These are phyloP conservation scores for Herpetotheres cachinnans DNA, from an alignment of 2,113 vertebrate species.

Conservation along the genomic window DNA sequence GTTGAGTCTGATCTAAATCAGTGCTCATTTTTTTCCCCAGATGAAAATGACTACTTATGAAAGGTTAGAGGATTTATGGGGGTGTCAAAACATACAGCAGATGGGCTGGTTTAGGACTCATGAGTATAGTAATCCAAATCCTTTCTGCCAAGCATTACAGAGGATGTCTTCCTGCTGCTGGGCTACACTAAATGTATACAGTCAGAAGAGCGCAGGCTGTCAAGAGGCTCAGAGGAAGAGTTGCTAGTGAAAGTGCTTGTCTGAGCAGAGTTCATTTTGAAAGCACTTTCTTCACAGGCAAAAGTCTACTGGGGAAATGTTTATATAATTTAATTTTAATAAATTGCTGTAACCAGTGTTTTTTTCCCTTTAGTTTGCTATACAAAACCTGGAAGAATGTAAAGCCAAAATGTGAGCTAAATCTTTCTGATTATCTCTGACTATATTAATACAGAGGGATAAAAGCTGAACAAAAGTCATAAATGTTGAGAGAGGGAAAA, in stretches of 20 bases:
- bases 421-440: neutral
- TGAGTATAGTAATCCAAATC: slow-evolving; percentile 36
- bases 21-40: slow-evolving; percentile 15
- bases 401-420: neutral
- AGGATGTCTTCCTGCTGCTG: slow-evolving; percentile 21
- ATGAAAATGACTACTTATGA: slow-evolving; percentile 48
- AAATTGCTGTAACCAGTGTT: neutral
- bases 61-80: slow-evolving; percentile 55
- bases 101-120: slow-evolving; percentile 35
- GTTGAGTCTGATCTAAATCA: slow-evolving; percentile 29
- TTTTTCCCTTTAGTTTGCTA: neutral
- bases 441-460: neutral
- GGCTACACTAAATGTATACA: neutral
- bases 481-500: neutral
- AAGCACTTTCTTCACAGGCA: neutral
- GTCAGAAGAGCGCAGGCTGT: neutral
- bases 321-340: neutral
- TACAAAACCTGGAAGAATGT: neutral
- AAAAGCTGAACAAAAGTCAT: neutral
- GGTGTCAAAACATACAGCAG: slow-evolving; percentile 43
- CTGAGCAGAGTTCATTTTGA: neutral
- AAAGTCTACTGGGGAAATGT: neutral
- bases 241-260: neutral
- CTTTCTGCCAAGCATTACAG: slow-evolving; percentile 38
- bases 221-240: neutral